phyloP scores from a whole-genome alignment of 2,113 vertebrate genomes.

The Centropus bengalensis region DNA sequence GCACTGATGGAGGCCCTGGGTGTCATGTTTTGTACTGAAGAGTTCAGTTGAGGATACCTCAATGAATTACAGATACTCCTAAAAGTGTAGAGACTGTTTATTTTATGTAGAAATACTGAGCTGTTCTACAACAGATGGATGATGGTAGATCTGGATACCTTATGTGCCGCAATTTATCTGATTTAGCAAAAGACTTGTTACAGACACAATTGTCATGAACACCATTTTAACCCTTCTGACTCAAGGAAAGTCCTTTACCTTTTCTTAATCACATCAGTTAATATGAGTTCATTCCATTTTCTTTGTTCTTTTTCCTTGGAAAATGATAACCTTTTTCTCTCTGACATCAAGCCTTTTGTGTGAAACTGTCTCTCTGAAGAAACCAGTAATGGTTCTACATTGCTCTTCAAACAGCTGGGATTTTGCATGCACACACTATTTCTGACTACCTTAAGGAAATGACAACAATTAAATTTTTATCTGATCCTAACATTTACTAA shows the following conservation, averaged over 20 bases:
- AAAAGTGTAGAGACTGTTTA: background rate
- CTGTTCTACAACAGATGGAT: background rate
- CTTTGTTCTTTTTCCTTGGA: background rate
- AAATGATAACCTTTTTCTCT: background rate
- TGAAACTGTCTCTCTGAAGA: background rate
- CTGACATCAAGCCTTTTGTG: background rate
- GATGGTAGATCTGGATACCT: background rate
- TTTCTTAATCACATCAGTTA: background rate
- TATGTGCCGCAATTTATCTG: background rate
- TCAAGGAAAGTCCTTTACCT: background rate
- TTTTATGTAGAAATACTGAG: background rate
- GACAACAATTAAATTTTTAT: background rate
- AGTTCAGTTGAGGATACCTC: background rate
- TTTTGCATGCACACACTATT: background rate
- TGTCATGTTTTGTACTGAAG: background rate
- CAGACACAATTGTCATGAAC: rapidly evolving
- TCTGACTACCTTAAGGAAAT: background rate
- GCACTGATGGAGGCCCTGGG: background rate
- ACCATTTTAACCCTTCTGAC: background rate
- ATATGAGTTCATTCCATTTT: background rate
- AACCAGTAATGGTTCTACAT: background rate
- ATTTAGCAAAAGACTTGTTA: background rate
- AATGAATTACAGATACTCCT: background rate
- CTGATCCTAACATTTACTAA: background rate
- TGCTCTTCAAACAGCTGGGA: background rate